A percentile compares a stretch with the other conserved stretches of the same genome.
Evolutionary conservation across 2,888 invertebrate species (phyloP).

Genomic region (Lymantria dispar): DNA sequence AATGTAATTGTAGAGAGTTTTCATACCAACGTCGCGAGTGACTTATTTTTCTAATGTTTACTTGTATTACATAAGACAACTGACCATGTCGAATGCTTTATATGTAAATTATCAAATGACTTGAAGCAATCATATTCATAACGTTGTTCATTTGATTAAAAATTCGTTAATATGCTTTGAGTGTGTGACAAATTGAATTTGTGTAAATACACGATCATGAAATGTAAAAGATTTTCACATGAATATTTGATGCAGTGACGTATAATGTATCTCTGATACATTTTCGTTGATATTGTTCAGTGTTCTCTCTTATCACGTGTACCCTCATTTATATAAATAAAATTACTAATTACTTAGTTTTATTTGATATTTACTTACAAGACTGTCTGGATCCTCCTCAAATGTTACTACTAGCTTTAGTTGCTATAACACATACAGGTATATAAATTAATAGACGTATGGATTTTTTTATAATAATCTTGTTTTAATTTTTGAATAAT

Average conservation of each 20-base stretch:
- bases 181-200: constrained; percentile 15
- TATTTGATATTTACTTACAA: constrained; percentile 63
- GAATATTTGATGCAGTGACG: constrained; percentile 6
- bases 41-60: constrained; percentile 37
- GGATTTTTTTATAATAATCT: constrained; percentile 47
- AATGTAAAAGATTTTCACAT: too few relatives aligned
- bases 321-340: constrained; percentile 70
- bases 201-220: constrained; percentile 6
- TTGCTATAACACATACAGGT: constrained; percentile 16
- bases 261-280: constrained; percentile 15
- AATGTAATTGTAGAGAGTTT: constrained; percentile 10
- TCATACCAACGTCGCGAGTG: constrained; percentile 29
- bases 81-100: constrained; percentile 36
- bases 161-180: constrained; percentile 10
- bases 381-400: constrained; percentile 38
- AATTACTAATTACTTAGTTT: constrained; percentile 72
- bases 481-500: constrained; percentile 65
- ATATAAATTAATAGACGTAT: constrained; percentile 39
- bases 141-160: constrained; percentile 8
- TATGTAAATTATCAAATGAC: constrained; percentile 29
- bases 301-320: constrained; percentile 52
- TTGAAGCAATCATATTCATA: constrained; percentile 37
- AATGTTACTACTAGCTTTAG: constrained; percentile 17
- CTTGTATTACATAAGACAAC: constrained; percentile 25
- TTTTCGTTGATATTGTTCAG: constrained; percentile 21